A percentile compares a stretch with the other conserved stretches of the same genome.
Evolutionary conservation across 2,888 invertebrate species (phyloP).

Genomic region (Eupithecia subfuscata): DNA sequence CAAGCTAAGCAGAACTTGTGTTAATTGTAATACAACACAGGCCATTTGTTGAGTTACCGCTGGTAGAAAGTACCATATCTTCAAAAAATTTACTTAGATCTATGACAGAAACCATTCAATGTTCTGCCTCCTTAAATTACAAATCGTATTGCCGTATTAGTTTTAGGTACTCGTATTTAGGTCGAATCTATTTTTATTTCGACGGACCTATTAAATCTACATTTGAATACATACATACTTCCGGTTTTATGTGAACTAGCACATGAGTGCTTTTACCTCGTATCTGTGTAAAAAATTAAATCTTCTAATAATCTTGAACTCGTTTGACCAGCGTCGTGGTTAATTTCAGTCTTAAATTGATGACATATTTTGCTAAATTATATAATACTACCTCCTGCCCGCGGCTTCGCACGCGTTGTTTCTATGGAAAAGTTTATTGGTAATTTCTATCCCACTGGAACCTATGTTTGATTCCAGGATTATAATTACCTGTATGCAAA

Average conservation of each 20-base stretch:
- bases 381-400: no score
- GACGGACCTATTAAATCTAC: constrained; percentile 29
- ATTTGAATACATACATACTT: constrained; percentile 23
- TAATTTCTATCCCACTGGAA: no score
- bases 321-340: constrained; percentile 44
- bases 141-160: constrained; percentile 18
- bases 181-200: constrained; percentile 39
- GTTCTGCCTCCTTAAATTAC: constrained; percentile 23
- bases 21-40: no score
- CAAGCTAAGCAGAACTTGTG: no score
- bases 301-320: constrained; percentile 57
- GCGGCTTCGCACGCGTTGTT: no score
- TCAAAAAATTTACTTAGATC: no score
- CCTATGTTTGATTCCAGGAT: no score
- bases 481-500: no score
- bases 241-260: constrained; percentile 46
- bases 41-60: no score
- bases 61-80: no score
- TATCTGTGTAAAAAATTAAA: constrained; percentile 29
- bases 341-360: background rate
- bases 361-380: background rate
- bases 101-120: constrained; percentile 19
- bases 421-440: no score
- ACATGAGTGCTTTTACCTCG: constrained; percentile 51
- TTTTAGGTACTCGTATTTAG: constrained; percentile 27